Conservation (phyloP, 1,140 invertebrate species). For the Choristoneura fumiferana region DNA sequence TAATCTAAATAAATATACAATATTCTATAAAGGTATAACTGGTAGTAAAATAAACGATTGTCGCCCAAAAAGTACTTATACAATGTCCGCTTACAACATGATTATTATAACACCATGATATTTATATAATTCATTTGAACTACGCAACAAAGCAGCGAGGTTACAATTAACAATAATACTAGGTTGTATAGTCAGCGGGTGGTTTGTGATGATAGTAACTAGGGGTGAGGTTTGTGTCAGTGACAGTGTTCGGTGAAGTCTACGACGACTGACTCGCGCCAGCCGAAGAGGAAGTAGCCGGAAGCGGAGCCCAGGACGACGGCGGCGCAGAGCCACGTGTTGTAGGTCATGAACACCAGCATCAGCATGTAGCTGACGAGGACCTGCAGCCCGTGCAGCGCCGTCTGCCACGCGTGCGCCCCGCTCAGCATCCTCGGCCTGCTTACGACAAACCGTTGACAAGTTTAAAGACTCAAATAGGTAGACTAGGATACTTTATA, state of each 20-base stretch:
- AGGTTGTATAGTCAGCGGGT: constrained; percentile 27
- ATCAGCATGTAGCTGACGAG: constrained; percentile 94
- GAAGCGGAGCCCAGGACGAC: constrained; percentile 93
- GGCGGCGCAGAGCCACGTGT: constrained; percentile 94
- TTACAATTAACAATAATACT: constrained; percentile 61
- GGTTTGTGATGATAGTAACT: background rate
- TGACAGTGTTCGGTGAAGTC: constrained; percentile 98
- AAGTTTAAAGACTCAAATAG: too few species aligned
- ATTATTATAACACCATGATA: constrained; percentile 52
- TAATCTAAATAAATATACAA: constrained; percentile 59
- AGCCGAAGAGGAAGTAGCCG: constrained; percentile 97
- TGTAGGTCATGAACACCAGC: constrained; percentile 99
- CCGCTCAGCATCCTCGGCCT: constrained; percentile 89
- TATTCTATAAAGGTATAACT: constrained; percentile 58
- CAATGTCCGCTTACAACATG: constrained; percentile 60
- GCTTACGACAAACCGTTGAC: too few species aligned
- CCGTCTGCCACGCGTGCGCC: constrained; percentile 91
- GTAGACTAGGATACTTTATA: too few species aligned
- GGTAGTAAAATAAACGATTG: constrained; percentile 53
- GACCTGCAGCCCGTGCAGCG: constrained; percentile 92
- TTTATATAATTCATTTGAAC: constrained; percentile 51
- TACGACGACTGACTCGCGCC: constrained; percentile 94
- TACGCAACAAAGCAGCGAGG: constrained; percentile 44
- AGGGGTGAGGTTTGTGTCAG: constrained; percentile 68
- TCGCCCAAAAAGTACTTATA: constrained; percentile 52